These are phyloP conservation scores for Lerema accius DNA, from an alignment of 1,140 invertebrate species.

Conservation along the genomic window DNA sequence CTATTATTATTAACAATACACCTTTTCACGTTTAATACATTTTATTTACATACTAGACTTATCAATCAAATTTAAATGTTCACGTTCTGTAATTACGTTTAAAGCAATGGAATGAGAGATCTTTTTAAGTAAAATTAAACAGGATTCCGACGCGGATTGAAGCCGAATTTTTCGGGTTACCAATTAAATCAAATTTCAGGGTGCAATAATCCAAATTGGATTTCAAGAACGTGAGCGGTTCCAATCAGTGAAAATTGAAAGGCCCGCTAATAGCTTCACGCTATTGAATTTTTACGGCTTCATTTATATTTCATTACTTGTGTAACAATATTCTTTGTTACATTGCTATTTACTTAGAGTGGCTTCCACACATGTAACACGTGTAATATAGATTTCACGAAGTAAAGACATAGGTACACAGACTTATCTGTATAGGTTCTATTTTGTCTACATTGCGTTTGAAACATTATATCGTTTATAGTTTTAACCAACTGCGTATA, in stretches of 20 bases:
- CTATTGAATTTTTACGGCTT: slow-evolving; percentile 5
- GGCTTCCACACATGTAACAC: not conserved
- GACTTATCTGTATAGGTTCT: too few relatives aligned
- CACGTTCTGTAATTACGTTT: not conserved
- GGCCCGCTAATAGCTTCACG: slow-evolving; percentile 17
- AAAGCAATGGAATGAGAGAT: not conserved
- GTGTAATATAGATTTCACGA: too few relatives aligned
- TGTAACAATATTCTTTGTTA: slow-evolving; percentile 1
- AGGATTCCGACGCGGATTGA: slow-evolving; percentile 11
- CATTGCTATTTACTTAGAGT: not conserved
- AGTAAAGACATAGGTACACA: too few relatives aligned
- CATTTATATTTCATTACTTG: slow-evolving; percentile 5
- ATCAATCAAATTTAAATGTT: not conserved
- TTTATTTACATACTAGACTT: too few relatives aligned
- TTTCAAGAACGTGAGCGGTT: slow-evolving; percentile 40
- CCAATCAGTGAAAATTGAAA: slow-evolving; percentile 42
- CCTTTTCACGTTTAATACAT: too few relatives aligned
- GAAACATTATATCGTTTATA: too few relatives aligned
- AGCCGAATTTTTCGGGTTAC: slow-evolving; percentile 13
- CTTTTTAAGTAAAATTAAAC: slow-evolving; percentile 10
- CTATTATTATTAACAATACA: too few relatives aligned
- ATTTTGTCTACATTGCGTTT: too few relatives aligned
- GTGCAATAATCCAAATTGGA: slow-evolving; percentile 52
- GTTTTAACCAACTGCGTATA: too few relatives aligned
- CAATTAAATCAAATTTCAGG: slow-evolving; percentile 43